Percentiles rank a stretch among this genome's conserved stretches.
These are phyloP conservation scores for Erythrocebus patas DNA, from an alignment of 2,113 vertebrate species.

Conservation along the genomic window DNA sequence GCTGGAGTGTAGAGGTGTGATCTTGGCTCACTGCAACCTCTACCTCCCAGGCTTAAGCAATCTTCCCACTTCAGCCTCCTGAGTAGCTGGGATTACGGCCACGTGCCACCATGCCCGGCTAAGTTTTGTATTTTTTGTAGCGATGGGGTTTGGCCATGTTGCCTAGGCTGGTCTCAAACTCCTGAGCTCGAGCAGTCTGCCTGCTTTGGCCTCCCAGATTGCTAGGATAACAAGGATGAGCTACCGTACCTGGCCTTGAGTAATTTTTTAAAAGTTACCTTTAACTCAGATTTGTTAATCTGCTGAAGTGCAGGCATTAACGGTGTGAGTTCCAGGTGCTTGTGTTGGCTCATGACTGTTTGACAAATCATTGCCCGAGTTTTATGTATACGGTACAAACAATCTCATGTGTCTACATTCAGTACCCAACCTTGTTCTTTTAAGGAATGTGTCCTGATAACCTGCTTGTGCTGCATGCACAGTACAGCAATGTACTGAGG, in stretches of 20 bases:
- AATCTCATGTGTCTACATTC: not conserved
- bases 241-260: not conserved
- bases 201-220: not conserved
- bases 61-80: not conserved
- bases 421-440: not conserved
- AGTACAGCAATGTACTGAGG: not conserved
- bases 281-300: not conserved
- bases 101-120: not conserved
- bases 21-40: not conserved
- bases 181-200: not conserved
- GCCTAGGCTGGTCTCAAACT: not conserved
- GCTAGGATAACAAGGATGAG: not conserved
- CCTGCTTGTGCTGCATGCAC: not conserved
- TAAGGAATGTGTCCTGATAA: not conserved
- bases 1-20: not conserved
- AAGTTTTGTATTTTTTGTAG: not conserved
- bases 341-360: not conserved
- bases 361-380: not conserved
- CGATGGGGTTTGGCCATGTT: not conserved
- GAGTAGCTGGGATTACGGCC: not conserved
- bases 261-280: slow-evolving; percentile 2
- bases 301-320: not conserved
- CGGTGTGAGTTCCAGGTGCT: not conserved
- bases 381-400: not conserved
- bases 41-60: too few relatives aligned